Base-by-base conservation (phyloP, 92 coral and sea anemone genomes). In the Paragorgia papillata region DNA sequence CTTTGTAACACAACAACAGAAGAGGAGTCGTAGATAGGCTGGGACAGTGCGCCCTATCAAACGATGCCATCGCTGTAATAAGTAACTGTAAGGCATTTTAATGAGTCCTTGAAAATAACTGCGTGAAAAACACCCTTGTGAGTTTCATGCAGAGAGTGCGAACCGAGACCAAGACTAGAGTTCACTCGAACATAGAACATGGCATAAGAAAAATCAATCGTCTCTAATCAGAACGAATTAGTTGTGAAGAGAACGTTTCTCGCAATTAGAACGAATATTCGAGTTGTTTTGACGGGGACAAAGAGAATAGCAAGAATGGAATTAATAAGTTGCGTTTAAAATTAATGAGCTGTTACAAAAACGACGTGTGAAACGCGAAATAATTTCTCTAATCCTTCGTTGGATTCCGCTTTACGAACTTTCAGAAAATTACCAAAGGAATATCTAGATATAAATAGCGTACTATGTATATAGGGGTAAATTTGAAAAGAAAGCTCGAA, bases 291-390 rank as follows among this genome's bases (percentile, higher is more conserved):
- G 78, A 71, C 39, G 64, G 27, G 13, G 28, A 33, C 32, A 28
- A 22, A 28, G 22, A 12, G 30, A 31, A 22, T 13, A 22, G 62
- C 62, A 56, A 56, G 78, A 57, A 53, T 57, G 22, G 64, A 71
- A 51, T 71, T 71, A 71, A 54, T 54, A 33, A 31, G 78, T 55
- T 71, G 30, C 78, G 30, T 56, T 71, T 54, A 71, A 71, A 71
- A 71, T 71, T 71, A 71, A 71, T 57, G 78, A 71, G 78, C 51
- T 15, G n/a, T 22, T 55, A 51, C n/a, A 37, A 68, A 68, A n/a
- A 24, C 19, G 39, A 6, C 8, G 10, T 17, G n/a, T n/a, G n/a
- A n/a, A n/a, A n/a, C n/a, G n/a, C n/a, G n/a, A n/a, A n/a, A n/a
- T n/a, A n/a, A n/a, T n/a, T n/a, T n/a, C n/a, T n/a, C n/a, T n/a